A percentile compares a stretch with the other conserved stretches of the same genome.
Evolutionary conservation across 2,888 invertebrate genomes (phyloP).

Genomic region (Himalopsyche kuldschensis): DNA sequence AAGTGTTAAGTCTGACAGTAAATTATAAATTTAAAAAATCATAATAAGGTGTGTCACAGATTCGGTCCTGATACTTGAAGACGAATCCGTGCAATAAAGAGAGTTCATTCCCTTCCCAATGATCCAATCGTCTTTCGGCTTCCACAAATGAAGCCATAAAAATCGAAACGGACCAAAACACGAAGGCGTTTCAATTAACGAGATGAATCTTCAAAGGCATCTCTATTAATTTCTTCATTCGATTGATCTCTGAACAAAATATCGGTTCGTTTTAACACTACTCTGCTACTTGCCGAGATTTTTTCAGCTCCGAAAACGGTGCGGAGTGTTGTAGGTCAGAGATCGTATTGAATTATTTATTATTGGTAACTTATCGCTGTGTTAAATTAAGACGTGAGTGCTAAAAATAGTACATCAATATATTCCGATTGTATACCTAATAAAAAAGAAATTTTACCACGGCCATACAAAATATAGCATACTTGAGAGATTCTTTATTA

Average conservation of each 20-base stretch:
- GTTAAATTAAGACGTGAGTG: not conserved
- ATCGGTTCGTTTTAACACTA: not conserved
- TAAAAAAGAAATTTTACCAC: not conserved
- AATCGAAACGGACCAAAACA: not conserved
- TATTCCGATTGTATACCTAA: not conserved
- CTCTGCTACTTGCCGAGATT: not conserved
- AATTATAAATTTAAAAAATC: too few relatives aligned
- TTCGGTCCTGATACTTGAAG: not conserved
- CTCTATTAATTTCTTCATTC: not conserved
- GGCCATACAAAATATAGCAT: too few relatives aligned
- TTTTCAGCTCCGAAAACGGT: not conserved
- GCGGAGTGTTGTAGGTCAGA: not conserved
- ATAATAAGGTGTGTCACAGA: too few relatives aligned
- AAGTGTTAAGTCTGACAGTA: too few relatives aligned
- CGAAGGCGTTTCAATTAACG: slow-evolving; percentile 5
- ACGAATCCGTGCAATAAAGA: not conserved
- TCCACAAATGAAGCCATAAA: slow-evolving; percentile 1
- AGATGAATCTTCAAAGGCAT: not conserved
- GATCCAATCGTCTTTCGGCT: not conserved
- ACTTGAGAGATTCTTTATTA: too few relatives aligned
- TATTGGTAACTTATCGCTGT: not conserved
- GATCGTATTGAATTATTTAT: not conserved
- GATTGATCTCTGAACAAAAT: not conserved
- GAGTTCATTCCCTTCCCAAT: not conserved
- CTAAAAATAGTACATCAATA: not conserved